Evolutionary conservation across 2,113 vertebrate genomes (phyloP), one percentile per base, ranked within the genome.

Genomic region (Monopterus albus): DNA sequence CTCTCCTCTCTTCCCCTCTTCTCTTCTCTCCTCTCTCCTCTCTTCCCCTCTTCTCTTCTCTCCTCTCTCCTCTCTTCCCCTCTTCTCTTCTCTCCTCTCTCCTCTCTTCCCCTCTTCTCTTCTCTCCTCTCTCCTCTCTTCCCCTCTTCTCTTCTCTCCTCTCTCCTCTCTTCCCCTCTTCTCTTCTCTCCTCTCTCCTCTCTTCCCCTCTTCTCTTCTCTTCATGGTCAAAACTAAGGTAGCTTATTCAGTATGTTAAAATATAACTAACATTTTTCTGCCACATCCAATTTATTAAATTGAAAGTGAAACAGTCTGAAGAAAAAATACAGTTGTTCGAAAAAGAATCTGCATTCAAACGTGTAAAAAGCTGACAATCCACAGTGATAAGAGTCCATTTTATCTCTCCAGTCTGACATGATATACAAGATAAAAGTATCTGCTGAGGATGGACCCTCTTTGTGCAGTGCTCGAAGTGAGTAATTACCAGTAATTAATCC

Each of bases 401-500:
- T 83, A 83, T 86, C 71, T 81, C 55, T 65, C 40, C 25, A 14
- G 10, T 50, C 56, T 61, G 46, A 76, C 79, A 74, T 71, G 70
- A 68, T 75, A 60, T 81, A 72, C 73, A 76, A 84, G 83, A 89
- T 87, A 79, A 85, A 85, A 79, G 82, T 82, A 84, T 71, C 84
- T 81, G 85, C 83, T 70, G 50, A 79, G 75, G 65, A 68, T 59
- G 64, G 56, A 78, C 61, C 46, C 63, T 52, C 52, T 70, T 66
- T 83, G 72, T 70, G 76, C 72, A 39, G 61, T 8, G 64, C 77
- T 82, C 21, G 18, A 59, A 79, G 66, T 68, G 86, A 86, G 74
- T 83, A 87, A 89, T 88, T 86, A 83, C 75, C 58, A 74, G 70
- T 86, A 86, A 89, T 90, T 86, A 87, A 83, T 86, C 78, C 79